Percentiles rank a stretch among this genome's conserved stretches.
phyloP scores from a whole-genome alignment of 2,113 vertebrate species.

The Uropsilus gracilis region DNA sequence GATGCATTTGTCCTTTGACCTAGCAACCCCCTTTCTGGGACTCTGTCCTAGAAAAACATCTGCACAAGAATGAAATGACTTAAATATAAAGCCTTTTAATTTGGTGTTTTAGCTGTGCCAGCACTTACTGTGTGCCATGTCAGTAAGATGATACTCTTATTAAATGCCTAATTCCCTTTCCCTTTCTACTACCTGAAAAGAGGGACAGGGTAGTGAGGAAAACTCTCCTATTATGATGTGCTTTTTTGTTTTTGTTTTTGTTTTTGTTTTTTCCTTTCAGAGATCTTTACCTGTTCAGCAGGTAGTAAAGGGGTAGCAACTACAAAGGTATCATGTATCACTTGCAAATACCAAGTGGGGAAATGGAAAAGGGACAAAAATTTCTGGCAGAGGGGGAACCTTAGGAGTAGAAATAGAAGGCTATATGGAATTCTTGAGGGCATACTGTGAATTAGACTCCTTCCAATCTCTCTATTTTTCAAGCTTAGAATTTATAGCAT shows the following conservation, averaged over 20 bases:
- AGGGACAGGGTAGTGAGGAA: background rate
- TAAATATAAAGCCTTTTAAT: background rate
- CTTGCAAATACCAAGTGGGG: background rate
- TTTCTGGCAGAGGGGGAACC: background rate
- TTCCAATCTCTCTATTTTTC: background rate
- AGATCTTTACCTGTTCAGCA: background rate
- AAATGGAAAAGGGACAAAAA: background rate
- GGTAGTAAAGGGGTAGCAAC: background rate
- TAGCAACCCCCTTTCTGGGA: background rate
- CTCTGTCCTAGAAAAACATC: conserved; percentile 22
- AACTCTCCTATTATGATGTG: background rate
- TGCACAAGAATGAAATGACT: conserved; percentile 18
- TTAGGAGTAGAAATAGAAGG: background rate
- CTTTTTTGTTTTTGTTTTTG: too few species aligned
- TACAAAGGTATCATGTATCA: background rate
- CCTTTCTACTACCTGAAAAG: background rate
- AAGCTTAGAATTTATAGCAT: background rate
- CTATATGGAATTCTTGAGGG: background rate
- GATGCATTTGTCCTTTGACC: conserved; percentile 49
- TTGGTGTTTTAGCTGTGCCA: background rate
- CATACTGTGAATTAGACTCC: background rate
- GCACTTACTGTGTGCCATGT: background rate
- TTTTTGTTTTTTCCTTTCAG: background rate
- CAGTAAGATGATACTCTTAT: background rate
- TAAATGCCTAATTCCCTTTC: background rate